Conservation (phyloP, 2,797 vertebrate genomes). For the Macropodus opercularis region DNA sequence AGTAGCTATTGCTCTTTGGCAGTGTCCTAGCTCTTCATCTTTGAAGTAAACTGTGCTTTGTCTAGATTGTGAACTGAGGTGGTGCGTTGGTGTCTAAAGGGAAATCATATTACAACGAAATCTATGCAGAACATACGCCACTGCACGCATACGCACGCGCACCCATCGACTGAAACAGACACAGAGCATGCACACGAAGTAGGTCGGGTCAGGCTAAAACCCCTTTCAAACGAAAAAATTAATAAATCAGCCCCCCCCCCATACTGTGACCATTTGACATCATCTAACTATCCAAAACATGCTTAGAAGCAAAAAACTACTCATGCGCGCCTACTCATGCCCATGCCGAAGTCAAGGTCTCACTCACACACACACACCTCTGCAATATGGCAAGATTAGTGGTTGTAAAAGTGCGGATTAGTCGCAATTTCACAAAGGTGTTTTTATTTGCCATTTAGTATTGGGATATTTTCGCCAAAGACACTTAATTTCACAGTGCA, state of each 20-base stretch:
- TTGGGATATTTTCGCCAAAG: conserved; percentile 79
- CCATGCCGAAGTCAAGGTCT: conserved; percentile 20
- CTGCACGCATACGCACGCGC: conserved; percentile 8
- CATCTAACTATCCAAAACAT: conserved; percentile 57
- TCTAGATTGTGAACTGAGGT: conserved; percentile 56
- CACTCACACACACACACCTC: conserved; percentile 27
- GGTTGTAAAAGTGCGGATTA: conserved; percentile 82
- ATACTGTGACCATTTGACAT: conserved; percentile 29
- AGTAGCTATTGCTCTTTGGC: conserved; percentile 73
- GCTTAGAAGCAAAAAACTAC: conserved; percentile 49
- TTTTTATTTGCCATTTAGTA: conserved; percentile 83
- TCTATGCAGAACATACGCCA: conserved; percentile 26
- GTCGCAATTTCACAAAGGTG: conserved; percentile 82
- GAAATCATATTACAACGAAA: conserved; percentile 51
- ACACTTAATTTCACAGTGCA: conserved; percentile 82
- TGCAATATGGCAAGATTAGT: conserved; percentile 65
- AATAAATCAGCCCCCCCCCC: conserved; percentile 31
- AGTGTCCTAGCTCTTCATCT: conserved; percentile 68
- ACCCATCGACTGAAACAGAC: conserved; percentile 27
- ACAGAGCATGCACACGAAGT: conserved; percentile 65
- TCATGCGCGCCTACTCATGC: conserved; percentile 66
- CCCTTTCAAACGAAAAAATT: conserved; percentile 16
- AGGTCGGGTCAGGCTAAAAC: conserved; percentile 38
- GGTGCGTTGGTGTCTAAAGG: conserved; percentile 71
- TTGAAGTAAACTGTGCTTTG: conserved; percentile 48